Evolutionary conservation across 1,140 invertebrate species (phyloP).

Genomic region (Lanistes nyassanus): DNA sequence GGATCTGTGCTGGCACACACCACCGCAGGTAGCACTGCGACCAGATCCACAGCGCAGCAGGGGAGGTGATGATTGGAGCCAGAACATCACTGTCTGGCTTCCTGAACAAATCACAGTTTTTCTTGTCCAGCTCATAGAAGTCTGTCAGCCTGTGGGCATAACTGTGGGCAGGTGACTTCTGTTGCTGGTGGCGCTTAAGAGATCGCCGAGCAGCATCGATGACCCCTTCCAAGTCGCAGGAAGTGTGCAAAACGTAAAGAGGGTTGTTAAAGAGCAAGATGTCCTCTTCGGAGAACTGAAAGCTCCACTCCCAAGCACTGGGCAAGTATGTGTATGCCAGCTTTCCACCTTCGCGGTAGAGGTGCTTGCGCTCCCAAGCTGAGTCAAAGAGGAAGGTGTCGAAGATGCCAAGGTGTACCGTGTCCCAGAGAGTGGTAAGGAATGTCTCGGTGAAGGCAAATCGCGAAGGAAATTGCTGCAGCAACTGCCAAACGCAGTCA

Average conservation of each 20-base stretch:
- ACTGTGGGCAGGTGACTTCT: slow-evolving; percentile 29
- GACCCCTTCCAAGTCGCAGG: slow-evolving; percentile 30
- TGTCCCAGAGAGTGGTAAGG: slow-evolving; percentile 91
- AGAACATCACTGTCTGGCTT: slow-evolving; percentile 40
- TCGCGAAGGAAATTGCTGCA: slow-evolving; percentile 84
- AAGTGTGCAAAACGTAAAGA: slow-evolving; percentile 48
- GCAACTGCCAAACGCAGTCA: slow-evolving; percentile 93
- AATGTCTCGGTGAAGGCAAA: slow-evolving; percentile 95
- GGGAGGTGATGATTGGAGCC: slow-evolving; percentile 38
- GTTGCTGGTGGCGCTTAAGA: slow-evolving; percentile 21
- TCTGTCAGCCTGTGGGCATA: slow-evolving; percentile 34
- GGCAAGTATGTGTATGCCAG: slow-evolving; percentile 44
- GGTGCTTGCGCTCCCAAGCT: slow-evolving; percentile 61
- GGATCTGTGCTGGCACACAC: slow-evolving; percentile 84
- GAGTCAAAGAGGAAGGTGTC: slow-evolving; percentile 93
- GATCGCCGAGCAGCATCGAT: slow-evolving; percentile 22
- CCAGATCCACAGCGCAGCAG: slow-evolving; percentile 80
- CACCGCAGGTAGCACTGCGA: slow-evolving; percentile 89
- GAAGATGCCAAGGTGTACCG: slow-evolving; percentile 85
- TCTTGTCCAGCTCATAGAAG: slow-evolving; percentile 28
- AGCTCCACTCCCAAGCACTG: slow-evolving; percentile 60
- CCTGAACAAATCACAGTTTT: slow-evolving; percentile 25
- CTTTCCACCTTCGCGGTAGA: slow-evolving; percentile 62
- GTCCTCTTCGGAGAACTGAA: slow-evolving; percentile 56
- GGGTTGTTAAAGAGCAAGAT: slow-evolving; percentile 63